Conservation (phyloP, 1,140 invertebrate species). For the Contarinia nasturtii region DNA sequence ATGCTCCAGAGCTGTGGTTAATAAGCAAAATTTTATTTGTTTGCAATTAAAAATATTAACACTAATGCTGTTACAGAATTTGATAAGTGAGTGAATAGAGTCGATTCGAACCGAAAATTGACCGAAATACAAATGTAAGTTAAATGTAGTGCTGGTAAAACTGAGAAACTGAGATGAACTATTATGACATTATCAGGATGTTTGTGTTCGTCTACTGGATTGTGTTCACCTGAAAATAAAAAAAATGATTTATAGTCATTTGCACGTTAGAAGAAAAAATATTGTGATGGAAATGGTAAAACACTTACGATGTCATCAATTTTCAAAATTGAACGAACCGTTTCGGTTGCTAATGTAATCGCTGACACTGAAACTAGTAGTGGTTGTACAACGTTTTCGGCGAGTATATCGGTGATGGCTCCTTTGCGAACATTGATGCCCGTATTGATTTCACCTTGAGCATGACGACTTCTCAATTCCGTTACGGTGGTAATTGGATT, state of each 20-base stretch:
- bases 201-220: not conserved
- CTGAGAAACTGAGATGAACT: not conserved
- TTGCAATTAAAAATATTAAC: no score
- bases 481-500: conserved; percentile 96
- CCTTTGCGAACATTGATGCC: conserved; percentile 97
- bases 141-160: no score
- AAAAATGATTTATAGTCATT: no score
- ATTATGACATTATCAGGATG: not conserved
- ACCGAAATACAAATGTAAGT: no score
- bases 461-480: conserved; percentile 86
- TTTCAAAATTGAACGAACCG: conserved; percentile 93
- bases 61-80: no score
- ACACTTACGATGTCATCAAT: conserved; percentile 96
- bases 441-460: conserved; percentile 56
- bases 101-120: no score
- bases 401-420: conserved; percentile 85
- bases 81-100: no score
- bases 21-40: no score
- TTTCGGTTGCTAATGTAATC: conserved; percentile 89
- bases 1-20: no score
- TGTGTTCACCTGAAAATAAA: not conserved
- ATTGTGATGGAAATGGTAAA: no score
- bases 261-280: no score
- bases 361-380: conserved; percentile 87
- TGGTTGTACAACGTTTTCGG: conserved; percentile 96